Percentiles rank a stretch among this genome's conserved stretches.
Evolutionary conservation across 2,113 vertebrate genomes (phyloP).

Genomic region (Chinchilla lanigera): DNA sequence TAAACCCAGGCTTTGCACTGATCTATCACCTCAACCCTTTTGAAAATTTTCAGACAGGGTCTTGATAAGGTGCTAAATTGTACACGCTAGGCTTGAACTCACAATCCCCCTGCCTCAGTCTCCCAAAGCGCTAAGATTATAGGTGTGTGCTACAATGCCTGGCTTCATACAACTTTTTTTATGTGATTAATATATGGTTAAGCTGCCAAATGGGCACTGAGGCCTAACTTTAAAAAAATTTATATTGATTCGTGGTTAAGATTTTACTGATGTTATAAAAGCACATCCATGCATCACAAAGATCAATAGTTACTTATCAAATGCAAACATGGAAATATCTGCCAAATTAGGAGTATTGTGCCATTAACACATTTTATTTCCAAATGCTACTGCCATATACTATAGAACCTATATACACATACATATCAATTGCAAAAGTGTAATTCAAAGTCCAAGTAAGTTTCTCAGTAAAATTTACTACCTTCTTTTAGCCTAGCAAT

Average conservation of each 20-base stretch:
- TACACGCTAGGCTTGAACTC: not conserved
- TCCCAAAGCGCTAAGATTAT: not conserved
- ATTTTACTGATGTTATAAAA: slow-evolving; percentile 46
- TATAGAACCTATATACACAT: not conserved
- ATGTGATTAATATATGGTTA: not conserved
- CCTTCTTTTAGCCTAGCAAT: slow-evolving; percentile 2
- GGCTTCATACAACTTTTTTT: not conserved
- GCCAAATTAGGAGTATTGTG: not conserved
- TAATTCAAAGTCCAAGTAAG: not conserved
- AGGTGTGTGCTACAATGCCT: not conserved
- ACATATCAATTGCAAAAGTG: not conserved
- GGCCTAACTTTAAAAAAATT: not conserved
- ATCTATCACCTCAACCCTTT: not conserved
- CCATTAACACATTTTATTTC: not conserved
- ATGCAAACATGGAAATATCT: not conserved
- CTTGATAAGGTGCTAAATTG: not conserved
- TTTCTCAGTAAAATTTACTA: not conserved
- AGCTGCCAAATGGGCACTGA: not conserved
- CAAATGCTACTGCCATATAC: not conserved
- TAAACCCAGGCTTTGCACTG: not conserved
- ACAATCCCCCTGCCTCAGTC: not conserved
- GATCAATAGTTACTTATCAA: not conserved
- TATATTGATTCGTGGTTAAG: not conserved
- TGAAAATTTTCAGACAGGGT: not conserved
- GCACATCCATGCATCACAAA: not conserved